phyloP scores from a whole-genome alignment of 2,797 vertebrate genomes.

The Amniataba percoides region DNA sequence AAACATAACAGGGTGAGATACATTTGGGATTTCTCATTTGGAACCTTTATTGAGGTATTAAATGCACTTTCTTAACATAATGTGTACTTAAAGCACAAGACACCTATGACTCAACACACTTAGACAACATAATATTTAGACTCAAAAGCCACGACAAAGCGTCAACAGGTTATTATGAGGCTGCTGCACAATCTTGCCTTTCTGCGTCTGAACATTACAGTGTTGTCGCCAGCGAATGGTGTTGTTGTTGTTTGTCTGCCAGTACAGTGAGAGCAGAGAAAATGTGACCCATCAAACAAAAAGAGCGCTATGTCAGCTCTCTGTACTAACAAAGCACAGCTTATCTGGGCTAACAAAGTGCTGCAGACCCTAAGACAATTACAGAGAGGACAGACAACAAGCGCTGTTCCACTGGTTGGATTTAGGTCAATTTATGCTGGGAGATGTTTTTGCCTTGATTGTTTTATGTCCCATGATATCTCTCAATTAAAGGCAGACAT shows the following conservation, averaged over 20 bases:
- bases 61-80: background rate
- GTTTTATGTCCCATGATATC: conserved; percentile 24
- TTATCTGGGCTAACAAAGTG: conserved; percentile 67
- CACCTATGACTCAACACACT: background rate
- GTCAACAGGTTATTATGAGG: conserved; percentile 11
- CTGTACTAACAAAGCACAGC: conserved; percentile 73
- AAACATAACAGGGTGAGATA: background rate
- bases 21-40: background rate
- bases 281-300: conserved; percentile 71
- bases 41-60: background rate
- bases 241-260: conserved; percentile 57
- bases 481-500: conserved; percentile 23
- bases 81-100: background rate
- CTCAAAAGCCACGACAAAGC: background rate
- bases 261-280: conserved; percentile 55
- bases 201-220: conserved; percentile 22
- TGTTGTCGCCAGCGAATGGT: conserved; percentile 37
- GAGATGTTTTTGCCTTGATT: conserved; percentile 30
- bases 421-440: conserved; percentile 53
- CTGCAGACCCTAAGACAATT: conserved; percentile 68
- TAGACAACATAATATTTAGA: background rate
- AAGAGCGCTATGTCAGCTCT: conserved; percentile 73
- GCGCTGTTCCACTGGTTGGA: conserved; percentile 43
- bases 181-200: conserved; percentile 14
- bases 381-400: conserved; percentile 54